Percentiles rank a stretch among this genome's conserved stretches.
phyloP scores from a whole-genome alignment of 2,797 vertebrate genomes.

The Cygnus olor region DNA sequence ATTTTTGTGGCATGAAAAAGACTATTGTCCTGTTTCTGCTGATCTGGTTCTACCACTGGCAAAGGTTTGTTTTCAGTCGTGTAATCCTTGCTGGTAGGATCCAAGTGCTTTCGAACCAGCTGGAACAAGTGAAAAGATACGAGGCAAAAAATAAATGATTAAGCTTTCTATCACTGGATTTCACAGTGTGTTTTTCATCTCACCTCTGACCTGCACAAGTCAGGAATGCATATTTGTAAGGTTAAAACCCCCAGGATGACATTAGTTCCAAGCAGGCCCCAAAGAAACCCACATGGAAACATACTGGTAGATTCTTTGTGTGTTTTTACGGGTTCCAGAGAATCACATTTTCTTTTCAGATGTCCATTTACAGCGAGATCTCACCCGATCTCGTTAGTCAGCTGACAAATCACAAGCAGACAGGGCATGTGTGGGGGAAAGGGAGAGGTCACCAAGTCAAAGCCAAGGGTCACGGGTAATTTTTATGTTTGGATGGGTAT shows the following conservation, averaged over 20 bases:
- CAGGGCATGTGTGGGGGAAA: neutral
- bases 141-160: slow-evolving; percentile 40
- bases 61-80: slow-evolving; percentile 23
- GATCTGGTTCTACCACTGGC: slow-evolving; percentile 25
- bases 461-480: slow-evolving; percentile 44
- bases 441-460: slow-evolving; percentile 38
- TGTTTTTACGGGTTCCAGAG: neutral
- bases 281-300: neutral
- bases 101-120: slow-evolving; percentile 16
- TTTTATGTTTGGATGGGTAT: slow-evolving; percentile 49
- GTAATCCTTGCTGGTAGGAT: neutral
- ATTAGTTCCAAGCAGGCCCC: slow-evolving; percentile 4
- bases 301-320: neutral
- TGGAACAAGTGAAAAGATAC: slow-evolving; percentile 21
- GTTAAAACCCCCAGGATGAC: neutral
- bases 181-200: neutral
- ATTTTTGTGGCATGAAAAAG: slow-evolving; percentile 56
- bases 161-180: slow-evolving; percentile 23
- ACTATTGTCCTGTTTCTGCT: slow-evolving; percentile 51
- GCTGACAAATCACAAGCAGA: neutral
- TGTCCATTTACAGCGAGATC: neutral
- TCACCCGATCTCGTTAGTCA: slow-evolving; percentile 37
- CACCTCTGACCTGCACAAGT: neutral
- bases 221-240: neutral
- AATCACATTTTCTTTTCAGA: slow-evolving; percentile 37